Conservation (phyloP, 1,140 invertebrate genomes). For the Camponotus pennsylvanicus region DNA sequence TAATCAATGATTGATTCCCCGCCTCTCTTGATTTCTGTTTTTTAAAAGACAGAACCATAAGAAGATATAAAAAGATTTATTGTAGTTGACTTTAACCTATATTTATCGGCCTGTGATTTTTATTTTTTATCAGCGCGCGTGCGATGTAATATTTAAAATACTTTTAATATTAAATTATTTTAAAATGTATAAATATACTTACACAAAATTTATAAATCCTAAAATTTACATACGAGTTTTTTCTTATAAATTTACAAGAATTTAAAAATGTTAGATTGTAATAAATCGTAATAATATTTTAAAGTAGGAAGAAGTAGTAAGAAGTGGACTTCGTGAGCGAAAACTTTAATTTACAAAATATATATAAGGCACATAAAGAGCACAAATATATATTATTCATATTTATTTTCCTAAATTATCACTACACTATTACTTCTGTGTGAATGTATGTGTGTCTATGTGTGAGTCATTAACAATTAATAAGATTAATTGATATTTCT, state of each 20-base stretch:
- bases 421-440: neutral
- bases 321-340: neutral
- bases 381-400: neutral
- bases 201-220: neutral
- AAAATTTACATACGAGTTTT: neutral
- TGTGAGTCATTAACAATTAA: neutral
- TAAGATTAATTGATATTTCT: neutral
- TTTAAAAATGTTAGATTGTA: neutral
- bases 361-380: neutral
- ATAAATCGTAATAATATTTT: constrained; percentile 13
- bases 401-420: neutral
- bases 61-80: neutral
- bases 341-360: neutral
- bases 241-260: neutral
- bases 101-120: too few relatives aligned
- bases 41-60: neutral
- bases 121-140: too few relatives aligned
- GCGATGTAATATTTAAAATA: neutral
- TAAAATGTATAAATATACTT: neutral
- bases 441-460: neutral
- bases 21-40: too few relatives aligned
- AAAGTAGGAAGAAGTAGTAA: neutral
- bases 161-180: neutral
- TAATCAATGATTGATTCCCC: neutral
- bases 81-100: neutral